A percentile compares a stretch with the other conserved stretches of the same genome.
phyloP scores from a whole-genome alignment of 2,888 invertebrate genomes.

The Parnassius apollo region DNA sequence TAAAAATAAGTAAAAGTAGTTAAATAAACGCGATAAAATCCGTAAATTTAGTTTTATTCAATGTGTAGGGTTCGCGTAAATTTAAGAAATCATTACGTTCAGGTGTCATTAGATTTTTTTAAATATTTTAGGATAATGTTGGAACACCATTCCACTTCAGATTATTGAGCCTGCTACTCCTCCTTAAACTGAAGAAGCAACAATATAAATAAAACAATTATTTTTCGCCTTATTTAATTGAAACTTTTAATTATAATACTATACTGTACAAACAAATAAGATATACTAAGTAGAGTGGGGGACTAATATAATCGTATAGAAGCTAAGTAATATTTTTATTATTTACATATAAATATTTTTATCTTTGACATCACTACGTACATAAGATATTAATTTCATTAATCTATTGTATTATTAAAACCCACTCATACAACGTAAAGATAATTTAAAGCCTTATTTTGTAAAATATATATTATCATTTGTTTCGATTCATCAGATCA shows the following conservation, averaged over 20 bases:
- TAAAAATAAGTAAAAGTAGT: no score
- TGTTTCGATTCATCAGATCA: constrained; percentile 26
- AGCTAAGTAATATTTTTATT: background rate
- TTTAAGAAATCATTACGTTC: no score
- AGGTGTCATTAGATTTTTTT: no score
- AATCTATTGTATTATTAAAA: background rate
- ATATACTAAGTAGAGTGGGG: constrained; percentile 16
- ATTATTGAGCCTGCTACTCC: no score
- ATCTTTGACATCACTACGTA: background rate
- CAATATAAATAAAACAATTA: background rate
- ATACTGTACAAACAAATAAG: constrained; percentile 13
- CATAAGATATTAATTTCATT: background rate
- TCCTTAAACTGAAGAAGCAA: no score
- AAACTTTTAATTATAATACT: constrained; percentile 18
- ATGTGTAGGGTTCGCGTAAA: no score
- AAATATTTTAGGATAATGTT: no score
- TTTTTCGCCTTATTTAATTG: constrained; percentile 21
- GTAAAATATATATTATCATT: constrained; percentile 3
- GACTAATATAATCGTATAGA: background rate
- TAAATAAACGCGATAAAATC: no score
- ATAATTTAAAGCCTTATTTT: background rate
- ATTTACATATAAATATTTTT: background rate
- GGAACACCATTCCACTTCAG: no score
- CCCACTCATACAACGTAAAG: constrained; percentile 2
- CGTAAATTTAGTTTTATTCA: no score